Percentiles rank a stretch among this genome's conserved stretches.
Conservation (phyloP, 2,888 invertebrate genomes). For the Pammene fasciana region DNA sequence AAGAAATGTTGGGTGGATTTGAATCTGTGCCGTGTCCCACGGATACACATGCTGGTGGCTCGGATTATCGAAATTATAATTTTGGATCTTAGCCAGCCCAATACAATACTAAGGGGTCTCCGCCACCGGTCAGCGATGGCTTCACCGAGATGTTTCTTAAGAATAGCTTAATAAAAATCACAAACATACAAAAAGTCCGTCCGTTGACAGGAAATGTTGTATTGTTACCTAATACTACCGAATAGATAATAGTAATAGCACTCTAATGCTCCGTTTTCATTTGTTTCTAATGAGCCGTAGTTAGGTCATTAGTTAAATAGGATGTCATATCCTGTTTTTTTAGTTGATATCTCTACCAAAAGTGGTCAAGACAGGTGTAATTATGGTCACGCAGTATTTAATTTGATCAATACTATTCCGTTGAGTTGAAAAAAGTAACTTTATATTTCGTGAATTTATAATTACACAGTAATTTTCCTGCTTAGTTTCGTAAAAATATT, state of each 20-base stretch:
- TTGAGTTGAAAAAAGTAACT: background rate
- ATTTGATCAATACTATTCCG: background rate
- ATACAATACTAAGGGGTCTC: no score
- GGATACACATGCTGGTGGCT: no score
- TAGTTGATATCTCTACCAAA: conserved; percentile 31
- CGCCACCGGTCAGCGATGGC: no score
- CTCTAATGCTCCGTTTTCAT: conserved; percentile 43
- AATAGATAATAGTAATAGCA: conserved; percentile 16
- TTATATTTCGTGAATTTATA: background rate
- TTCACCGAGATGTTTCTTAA: no score
- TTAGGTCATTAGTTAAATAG: conserved; percentile 45
- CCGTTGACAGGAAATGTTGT: background rate
- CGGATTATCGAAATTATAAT: no score
- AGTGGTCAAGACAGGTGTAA: conserved; percentile 37
- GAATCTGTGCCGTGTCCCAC: no score
- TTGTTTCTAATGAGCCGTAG: conserved; percentile 40
- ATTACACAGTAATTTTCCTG: background rate
- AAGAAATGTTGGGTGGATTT: no score
- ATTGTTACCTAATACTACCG: conserved; percentile 39
- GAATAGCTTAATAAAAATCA: no score
- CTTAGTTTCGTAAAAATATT: background rate
- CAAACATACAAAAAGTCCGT: no score
- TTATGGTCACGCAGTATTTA: conserved; percentile 31
- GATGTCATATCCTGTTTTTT: conserved; percentile 46
- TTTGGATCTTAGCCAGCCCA: no score